These are phyloP conservation scores for Alauda arvensis DNA, from an alignment of 2,797 vertebrate genomes.

Conservation along the genomic window DNA sequence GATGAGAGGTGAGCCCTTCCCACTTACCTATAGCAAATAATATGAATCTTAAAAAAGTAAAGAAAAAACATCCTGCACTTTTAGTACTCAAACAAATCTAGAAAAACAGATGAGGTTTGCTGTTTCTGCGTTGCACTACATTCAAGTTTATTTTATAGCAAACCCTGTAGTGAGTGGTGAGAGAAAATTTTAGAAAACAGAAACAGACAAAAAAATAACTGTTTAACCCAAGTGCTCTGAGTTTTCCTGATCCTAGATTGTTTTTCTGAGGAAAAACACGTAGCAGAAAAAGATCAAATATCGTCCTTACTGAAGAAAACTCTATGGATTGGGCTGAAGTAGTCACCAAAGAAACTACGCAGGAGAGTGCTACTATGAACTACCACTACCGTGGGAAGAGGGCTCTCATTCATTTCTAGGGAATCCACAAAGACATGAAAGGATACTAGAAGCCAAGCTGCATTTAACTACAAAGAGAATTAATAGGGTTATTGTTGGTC, in stretches of 20 bases:
- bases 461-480: not conserved
- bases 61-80: not conserved
- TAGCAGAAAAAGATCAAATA: not conserved
- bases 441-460: not conserved
- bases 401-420: not conserved
- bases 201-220: not conserved
- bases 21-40: not conserved
- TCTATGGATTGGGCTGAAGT: not conserved
- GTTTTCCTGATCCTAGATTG: not conserved
- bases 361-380: not conserved
- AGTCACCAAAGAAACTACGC: not conserved
- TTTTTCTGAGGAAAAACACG: not conserved
- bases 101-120: not conserved
- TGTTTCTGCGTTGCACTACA: not conserved
- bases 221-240: not conserved
- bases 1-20: not conserved
- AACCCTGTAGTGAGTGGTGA: not conserved
- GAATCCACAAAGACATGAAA: not conserved
- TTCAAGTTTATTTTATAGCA: not conserved
- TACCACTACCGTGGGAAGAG: not conserved
- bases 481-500: not conserved
- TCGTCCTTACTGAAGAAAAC: not conserved
- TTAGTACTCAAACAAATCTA: not conserved
- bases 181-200: not conserved
- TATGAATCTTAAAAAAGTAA: not conserved